Evolutionary conservation across 1,140 invertebrate genomes (phyloP), one percentile per base, ranked within the genome.

Genomic region (Penaeus indicus): DNA sequence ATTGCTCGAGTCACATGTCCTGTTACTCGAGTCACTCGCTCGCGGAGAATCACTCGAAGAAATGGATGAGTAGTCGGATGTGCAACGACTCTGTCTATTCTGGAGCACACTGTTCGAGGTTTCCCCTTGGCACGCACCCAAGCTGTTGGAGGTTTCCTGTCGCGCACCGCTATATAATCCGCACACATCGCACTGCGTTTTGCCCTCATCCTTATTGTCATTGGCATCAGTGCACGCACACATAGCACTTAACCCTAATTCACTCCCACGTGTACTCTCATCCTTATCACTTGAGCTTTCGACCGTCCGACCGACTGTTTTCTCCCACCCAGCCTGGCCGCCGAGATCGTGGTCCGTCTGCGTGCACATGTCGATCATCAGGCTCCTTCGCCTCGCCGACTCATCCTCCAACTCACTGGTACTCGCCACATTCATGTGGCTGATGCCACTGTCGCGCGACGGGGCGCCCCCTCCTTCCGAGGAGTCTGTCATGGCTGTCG

Each of bases 21-120:
- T 84, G 32, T 42, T 82, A 27, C 86, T 88, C 1, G 38, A 64
- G 32, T 88, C 79, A 62, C 86, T 88, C 19, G 32, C 63, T 62
- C 80, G 63, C 16, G 78, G 62, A n/a, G 86, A 88, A 42, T 88
- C 86, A 67, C 54, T 77, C 8, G 80, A 88, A 13, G 86, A 84
- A n/a, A 88, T 54, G 16, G 86, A 84, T 38, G 80, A 88, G 61
- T 88, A 88, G 21, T 88, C 86, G 25, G 86, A 88, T 21, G 25
- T 88, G n/a, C 67, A 84, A 13, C 22, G n/a, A 42, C 83, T 83
- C n/a, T 84, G 80, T 32, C 67, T 69, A n/a, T 64, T 88, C 38
- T 83, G 67, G 69, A 62, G 67, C 77, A 83, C 54, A 42, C 54
- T 47, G 47, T 13, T 47, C 47, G 47, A 47, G 7, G 7, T 7